Conservation (phyloP, 2,797 vertebrate genomes). For the Siniperca undulata region DNA sequence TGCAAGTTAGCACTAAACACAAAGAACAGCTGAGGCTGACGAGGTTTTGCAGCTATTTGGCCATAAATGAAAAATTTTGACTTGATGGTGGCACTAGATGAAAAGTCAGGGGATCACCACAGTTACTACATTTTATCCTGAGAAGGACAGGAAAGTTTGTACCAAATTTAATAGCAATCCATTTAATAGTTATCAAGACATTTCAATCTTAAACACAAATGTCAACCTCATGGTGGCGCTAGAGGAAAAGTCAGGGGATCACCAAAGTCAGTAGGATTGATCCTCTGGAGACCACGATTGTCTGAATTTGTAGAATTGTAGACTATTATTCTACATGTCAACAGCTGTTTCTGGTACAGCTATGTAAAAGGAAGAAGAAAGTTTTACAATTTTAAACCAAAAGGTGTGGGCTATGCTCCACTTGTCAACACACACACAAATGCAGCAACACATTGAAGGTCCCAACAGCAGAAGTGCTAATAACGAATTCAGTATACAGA, state of each 20-base stretch:
- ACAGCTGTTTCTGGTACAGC: neutral
- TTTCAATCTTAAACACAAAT: neutral
- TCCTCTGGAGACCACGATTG: neutral
- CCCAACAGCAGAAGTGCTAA: constrained; percentile 27
- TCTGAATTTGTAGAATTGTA: no score
- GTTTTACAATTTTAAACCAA: neutral
- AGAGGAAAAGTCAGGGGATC: neutral
- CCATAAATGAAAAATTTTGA: neutral
- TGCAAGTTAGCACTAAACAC: neutral
- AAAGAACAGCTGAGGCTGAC: neutral
- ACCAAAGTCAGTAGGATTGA: neutral
- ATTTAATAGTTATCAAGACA: neutral
- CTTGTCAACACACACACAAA: constrained; percentile 11
- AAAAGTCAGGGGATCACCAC: neutral
- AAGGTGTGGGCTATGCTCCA: neutral
- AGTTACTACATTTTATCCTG: neutral
- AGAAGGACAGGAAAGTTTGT: neutral
- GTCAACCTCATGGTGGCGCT: neutral
- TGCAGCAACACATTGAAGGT: constrained; percentile 9
- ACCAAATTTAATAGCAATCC: neutral
- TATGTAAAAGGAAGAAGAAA: neutral
- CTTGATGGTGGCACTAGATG: neutral
- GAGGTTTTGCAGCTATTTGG: neutral
- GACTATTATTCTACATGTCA: neutral
- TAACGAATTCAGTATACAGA: constrained; percentile 15